phyloP scores from a whole-genome alignment of 2,888 invertebrate species.

The Dryobotodes eremita region DNA sequence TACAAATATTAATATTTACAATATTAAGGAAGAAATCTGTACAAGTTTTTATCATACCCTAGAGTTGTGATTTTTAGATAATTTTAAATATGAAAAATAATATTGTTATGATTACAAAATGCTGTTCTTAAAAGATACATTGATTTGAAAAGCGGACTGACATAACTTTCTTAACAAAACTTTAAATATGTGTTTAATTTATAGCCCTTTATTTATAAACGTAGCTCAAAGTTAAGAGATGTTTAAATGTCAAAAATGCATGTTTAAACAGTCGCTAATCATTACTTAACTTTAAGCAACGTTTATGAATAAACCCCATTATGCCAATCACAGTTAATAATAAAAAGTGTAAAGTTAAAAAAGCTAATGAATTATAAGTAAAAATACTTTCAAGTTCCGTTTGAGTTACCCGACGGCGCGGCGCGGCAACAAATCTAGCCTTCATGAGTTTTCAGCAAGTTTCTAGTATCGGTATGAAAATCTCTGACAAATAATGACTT shows the following conservation, averaged over 20 bases:
- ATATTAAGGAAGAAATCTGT: conserved; percentile 55
- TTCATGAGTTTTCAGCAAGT: conserved; percentile 11
- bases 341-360: neutral
- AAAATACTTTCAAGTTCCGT: neutral
- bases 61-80: conserved; percentile 26
- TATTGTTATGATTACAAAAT: conserved; percentile 7
- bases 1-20: conserved; percentile 73
- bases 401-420: conserved; percentile 33
- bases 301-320: no score
- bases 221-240: no score
- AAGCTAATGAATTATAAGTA: neutral
- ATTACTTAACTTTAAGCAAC: no score
- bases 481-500: conserved; percentile 32
- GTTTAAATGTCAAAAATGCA: no score
- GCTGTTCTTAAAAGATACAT: neutral
- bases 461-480: neutral
- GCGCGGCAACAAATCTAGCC: neutral
- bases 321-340: neutral
- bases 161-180: neutral
- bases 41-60: conserved; percentile 51
- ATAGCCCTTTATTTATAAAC: no score
- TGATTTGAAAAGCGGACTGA: neutral
- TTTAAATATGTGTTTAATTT: neutral
- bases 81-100: conserved; percentile 26
- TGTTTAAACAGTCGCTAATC: no score